Evolutionary conservation across 2,797 vertebrate species (phyloP).

Genomic region (Xiphophorus birchmanni): DNA sequence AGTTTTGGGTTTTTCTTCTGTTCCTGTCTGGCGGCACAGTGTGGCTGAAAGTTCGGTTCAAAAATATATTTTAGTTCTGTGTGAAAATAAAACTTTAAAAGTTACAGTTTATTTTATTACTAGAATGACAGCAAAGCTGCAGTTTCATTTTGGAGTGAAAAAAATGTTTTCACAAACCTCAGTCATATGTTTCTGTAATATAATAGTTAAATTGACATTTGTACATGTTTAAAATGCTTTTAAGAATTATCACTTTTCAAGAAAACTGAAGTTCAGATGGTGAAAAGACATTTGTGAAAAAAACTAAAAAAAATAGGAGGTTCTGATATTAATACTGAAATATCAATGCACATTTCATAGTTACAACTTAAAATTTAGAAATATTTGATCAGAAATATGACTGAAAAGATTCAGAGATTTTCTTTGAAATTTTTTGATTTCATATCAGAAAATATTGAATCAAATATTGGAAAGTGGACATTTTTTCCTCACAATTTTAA

Average conservation of each 20-base stretch:
- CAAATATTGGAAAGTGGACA: neutral
- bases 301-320: neutral
- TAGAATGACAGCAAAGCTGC: neutral
- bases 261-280: too few species aligned
- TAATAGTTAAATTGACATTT: neutral
- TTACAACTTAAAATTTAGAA: too few species aligned
- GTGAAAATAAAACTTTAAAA: neutral
- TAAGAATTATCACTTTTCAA: neutral
- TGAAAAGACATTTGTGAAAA: neutral
- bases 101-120: neutral
- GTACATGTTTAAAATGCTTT: neutral
- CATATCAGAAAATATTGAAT: neutral
- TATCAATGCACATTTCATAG: too few species aligned
- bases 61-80: neutral
- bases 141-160: neutral
- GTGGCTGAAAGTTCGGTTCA: neutral
- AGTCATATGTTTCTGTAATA: neutral
- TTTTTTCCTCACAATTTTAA: too few species aligned
- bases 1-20: neutral
- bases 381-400: too few species aligned
- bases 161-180: neutral
- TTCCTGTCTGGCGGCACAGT: neutral
- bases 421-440: too few species aligned
- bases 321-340: too few species aligned
- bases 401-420: too few species aligned